These are phyloP conservation scores for Actinia tenebrosa DNA, from an alignment of 64 coral and sea anemone genomes.

Conservation along the genomic window DNA sequence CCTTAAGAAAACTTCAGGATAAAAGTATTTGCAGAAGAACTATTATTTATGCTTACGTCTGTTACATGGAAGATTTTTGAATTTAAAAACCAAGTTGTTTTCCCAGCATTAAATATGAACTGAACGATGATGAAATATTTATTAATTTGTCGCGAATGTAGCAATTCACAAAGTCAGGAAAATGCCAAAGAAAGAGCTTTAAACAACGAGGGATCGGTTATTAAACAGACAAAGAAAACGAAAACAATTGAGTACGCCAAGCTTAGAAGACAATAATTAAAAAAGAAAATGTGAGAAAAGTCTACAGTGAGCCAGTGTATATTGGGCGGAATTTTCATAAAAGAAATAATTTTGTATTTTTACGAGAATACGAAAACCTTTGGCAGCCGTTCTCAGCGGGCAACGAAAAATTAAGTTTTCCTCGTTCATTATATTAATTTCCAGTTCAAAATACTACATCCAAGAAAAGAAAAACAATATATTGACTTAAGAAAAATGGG, in stretches of 20 bases:
- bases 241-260: not conserved
- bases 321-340: not conserved
- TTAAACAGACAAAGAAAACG: not conserved
- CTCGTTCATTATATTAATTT: not conserved
- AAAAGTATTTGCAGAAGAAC: too few relatives aligned
- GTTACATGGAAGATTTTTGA: not conserved
- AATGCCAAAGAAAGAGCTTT: not conserved
- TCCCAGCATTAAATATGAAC: not conserved
- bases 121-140: not conserved
- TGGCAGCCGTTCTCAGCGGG: not conserved
- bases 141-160: not conserved
- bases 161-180: not conserved
- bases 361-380: not conserved
- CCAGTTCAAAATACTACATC: not conserved
- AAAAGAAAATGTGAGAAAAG: not conserved
- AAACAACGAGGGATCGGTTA: not conserved
- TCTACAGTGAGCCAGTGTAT: not conserved
- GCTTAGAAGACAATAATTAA: not conserved
- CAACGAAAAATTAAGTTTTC: not conserved
- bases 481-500: not conserved
- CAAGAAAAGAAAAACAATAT: not conserved
- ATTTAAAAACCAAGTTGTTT: not conserved
- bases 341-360: not conserved
- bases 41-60: not conserved
- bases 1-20: too few relatives aligned